Evolutionary conservation across 2,888 invertebrate species (phyloP).

Genomic region (Chromoteleia sp.): DNA sequence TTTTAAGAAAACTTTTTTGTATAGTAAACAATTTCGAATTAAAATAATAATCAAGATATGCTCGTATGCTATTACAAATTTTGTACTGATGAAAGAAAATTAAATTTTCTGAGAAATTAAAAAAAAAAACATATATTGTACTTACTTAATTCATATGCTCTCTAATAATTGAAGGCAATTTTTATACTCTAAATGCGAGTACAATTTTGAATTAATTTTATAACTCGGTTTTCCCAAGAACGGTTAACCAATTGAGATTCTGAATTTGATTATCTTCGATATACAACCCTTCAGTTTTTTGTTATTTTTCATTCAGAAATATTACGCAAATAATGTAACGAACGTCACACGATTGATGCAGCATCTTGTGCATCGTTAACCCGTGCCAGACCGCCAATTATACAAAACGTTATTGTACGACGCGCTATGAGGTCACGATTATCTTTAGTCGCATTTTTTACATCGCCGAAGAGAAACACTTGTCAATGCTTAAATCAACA

Average conservation of each 20-base stretch:
- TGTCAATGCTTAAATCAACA: constrained; percentile 32
- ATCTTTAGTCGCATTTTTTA: constrained; percentile 67
- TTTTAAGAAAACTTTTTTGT: too few species aligned
- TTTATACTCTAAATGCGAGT: too few species aligned
- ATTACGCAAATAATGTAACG: constrained; percentile 6
- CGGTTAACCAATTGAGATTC: not conserved
- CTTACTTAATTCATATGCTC: too few species aligned
- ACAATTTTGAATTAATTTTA: too few species aligned
- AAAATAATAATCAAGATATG: too few species aligned
- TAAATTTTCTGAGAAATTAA: too few species aligned
- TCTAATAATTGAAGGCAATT: too few species aligned
- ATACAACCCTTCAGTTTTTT: not conserved
- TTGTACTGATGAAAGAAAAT: too few species aligned
- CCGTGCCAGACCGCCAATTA: constrained; percentile 64
- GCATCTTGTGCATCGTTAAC: constrained; percentile 57
- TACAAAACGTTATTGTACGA: constrained; percentile 63
- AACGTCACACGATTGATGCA: constrained; percentile 39
- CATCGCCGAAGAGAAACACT: constrained; percentile 55
- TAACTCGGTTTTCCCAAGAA: not conserved
- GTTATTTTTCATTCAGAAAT: constrained; percentile 15
- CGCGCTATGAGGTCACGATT: constrained; percentile 65
- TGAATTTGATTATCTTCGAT: constrained; percentile 1
- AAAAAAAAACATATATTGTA: too few species aligned
- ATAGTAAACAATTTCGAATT: too few species aligned
- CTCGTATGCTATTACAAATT: too few species aligned